phyloP scores from a whole-genome alignment of 2,888 invertebrate species.

The Oscheius onirici region DNA sequence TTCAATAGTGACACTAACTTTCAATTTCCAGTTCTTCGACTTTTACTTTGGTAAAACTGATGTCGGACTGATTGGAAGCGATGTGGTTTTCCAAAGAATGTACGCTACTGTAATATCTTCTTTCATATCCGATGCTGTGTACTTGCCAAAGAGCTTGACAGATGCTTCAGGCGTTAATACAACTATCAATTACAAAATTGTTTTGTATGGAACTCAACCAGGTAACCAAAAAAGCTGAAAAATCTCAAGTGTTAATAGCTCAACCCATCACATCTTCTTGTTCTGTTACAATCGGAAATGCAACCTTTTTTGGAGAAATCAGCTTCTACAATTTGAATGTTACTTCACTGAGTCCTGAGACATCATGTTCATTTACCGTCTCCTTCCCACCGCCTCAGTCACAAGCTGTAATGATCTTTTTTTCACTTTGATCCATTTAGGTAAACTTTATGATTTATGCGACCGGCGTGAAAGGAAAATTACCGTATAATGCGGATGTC shows the following conservation, averaged over 20 bases:
- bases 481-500: no score
- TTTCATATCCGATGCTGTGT: neutral
- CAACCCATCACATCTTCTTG: neutral
- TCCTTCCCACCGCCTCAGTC: no score
- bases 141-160: neutral
- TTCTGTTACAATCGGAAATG: no score
- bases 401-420: no score
- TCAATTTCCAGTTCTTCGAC: slow-evolving; percentile 14
- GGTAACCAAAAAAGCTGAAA: neutral
- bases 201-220: slow-evolving; percentile 7
- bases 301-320: no score
- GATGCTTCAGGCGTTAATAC: neutral
- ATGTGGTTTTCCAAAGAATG: slow-evolving; percentile 11
- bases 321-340: no score
- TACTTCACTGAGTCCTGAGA: no score
- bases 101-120: neutral
- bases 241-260: neutral
- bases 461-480: no score
- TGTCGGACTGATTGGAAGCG: neutral
- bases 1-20: neutral
- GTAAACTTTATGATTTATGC: no score
- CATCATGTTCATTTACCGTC: no score
- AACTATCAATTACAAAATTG: neutral
- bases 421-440: no score
- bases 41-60: neutral